Evolutionary conservation across 2,113 vertebrate genomes (phyloP), one percentile per base, ranked within the genome.

Genomic region (Ardeotis arabs): DNA sequence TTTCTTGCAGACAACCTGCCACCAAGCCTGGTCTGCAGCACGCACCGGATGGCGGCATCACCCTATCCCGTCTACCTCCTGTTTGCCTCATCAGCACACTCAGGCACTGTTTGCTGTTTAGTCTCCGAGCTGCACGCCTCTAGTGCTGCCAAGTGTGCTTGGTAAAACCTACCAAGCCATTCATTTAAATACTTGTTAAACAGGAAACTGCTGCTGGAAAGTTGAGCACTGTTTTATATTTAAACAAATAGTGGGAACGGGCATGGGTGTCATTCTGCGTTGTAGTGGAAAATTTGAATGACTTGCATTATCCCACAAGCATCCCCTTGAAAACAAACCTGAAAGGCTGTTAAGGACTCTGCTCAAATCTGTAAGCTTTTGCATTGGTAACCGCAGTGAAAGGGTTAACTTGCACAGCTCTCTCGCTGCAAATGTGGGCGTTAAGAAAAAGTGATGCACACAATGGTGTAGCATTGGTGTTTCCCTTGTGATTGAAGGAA

Each of bases 401-500:
- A 68, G 59, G 14, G 88, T 96, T 94, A 96, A 84, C 21, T 19
- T 10, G 13, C 35, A 35, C 11, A 35, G 62, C 8, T 52, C 50
- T 79, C 74, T 86, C 67, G 25, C 49, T 84, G 79, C 75, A 76
- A 35, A 56, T 0, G 74, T 90, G 87, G 96, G 84, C 33, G 35
- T 78, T 89, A 53, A 94, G 92, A 69, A 93, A 93, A 90, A 95
- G 72, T 47, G 49, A 74, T 92, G 88, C 82, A 73, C 66, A 41
- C 15, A 70, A 56, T 49, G 17, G 58, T 50, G 89, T 50, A 92
- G 50, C 90, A 73, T 44, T 75, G 74, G 90, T 96, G 94, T 89
- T 95, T 96, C 94, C 86, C 88, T 94, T 92, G 81, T 64, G 94
- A 97, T 67, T 91, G 90, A 93, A 84, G 33, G 62, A 94, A 94